Conservation (phyloP, 2,888 invertebrate genomes). For the Sericinus montela region DNA sequence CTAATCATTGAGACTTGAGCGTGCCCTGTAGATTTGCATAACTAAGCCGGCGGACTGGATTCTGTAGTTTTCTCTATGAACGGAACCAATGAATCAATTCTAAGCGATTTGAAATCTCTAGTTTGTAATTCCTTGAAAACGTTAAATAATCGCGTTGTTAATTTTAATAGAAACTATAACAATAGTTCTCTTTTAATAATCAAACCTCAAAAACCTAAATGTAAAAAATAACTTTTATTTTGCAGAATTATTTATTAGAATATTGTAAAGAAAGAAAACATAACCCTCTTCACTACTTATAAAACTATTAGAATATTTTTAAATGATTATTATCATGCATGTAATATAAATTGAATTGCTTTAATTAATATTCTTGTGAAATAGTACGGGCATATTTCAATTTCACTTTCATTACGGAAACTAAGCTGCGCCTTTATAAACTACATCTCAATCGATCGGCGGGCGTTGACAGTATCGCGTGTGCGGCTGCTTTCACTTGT, state of each 20-base stretch:
- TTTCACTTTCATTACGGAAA: slow-evolving; percentile 13
- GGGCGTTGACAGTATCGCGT: slow-evolving; percentile 23
- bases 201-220: too few relatives aligned
- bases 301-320: too few relatives aligned
- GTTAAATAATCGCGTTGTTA: too few relatives aligned
- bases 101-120: neutral
- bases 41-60: slow-evolving; percentile 16
- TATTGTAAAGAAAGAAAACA: too few relatives aligned
- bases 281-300: too few relatives aligned
- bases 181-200: too few relatives aligned
- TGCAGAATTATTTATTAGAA: too few relatives aligned
- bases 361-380: neutral
- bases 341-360: too few relatives aligned
- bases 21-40: slow-evolving; percentile 14
- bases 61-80: slow-evolving; percentile 10
- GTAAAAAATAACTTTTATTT: too few relatives aligned
- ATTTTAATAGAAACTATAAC: too few relatives aligned
- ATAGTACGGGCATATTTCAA: neutral
- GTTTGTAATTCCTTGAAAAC: too few relatives aligned
- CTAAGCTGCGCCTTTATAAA: slow-evolving; percentile 6
- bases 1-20: slow-evolving; percentile 1
- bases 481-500: slow-evolving; percentile 41
- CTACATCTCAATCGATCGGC: slow-evolving; percentile 23
- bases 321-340: too few relatives aligned
- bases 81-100: slow-evolving; percentile 2